phyloP scores from a whole-genome alignment of 2,113 vertebrate species.

The Pseudorasbora parva region DNA sequence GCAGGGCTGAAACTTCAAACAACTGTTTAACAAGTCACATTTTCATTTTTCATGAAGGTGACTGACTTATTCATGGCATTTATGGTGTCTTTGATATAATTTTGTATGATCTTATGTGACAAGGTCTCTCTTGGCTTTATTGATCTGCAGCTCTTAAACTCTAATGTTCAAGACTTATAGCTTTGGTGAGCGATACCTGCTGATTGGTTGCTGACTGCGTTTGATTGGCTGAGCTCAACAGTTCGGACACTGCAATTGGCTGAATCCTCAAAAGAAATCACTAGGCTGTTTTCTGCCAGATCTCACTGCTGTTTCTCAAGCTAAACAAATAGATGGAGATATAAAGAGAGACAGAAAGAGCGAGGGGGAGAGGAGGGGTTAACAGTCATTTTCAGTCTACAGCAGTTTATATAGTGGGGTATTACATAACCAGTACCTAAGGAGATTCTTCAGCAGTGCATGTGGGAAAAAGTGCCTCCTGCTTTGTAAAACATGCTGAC shows the following conservation, averaged over 20 bases:
- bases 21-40: background rate
- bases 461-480: background rate
- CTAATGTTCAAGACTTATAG: background rate
- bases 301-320: background rate
- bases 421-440: conserved; percentile 29
- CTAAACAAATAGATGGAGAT: background rate
- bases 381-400: conserved; percentile 2
- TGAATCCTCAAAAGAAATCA: conserved; percentile 12
- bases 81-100: background rate
- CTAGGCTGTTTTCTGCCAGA: conserved; percentile 38
- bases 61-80: background rate
- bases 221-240: conserved; percentile 16
- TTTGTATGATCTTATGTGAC: background rate
- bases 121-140: background rate
- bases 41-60: conserved; percentile 23
- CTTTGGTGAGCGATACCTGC: background rate
- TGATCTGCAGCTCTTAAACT: conserved; percentile 10
- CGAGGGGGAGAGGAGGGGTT: background rate
- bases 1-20: conserved; percentile 7
- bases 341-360: background rate
- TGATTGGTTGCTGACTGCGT: conserved; percentile 20
- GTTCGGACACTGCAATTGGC: conserved; percentile 4
- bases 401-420: conserved; percentile 13
- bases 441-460: background rate
- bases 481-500: conserved; percentile 8